These are phyloP conservation scores for Pachyseris speciosa DNA, from an alignment of 64 coral and sea anemone species.

Conservation along the genomic window DNA sequence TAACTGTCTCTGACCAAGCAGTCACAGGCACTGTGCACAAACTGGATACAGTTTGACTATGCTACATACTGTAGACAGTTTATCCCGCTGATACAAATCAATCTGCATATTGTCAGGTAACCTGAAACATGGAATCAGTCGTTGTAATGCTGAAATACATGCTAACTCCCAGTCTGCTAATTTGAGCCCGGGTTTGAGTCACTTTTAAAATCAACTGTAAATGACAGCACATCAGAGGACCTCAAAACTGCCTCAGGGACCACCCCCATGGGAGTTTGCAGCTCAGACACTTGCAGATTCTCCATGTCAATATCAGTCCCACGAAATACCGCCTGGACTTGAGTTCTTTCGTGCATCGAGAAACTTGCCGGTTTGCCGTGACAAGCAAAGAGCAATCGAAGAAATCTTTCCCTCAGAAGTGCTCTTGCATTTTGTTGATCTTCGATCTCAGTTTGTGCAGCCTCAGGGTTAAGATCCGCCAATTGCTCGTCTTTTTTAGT, in stretches of 20 bases:
- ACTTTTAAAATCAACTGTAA: constrained; percentile 62
- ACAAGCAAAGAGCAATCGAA: constrained; percentile 62
- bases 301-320: constrained; percentile 93
- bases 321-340: constrained; percentile 73
- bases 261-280: constrained; percentile 91
- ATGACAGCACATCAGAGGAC: constrained; percentile 80
- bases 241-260: constrained; percentile 84
- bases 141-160: too few relatives aligned
- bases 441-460: neutral
- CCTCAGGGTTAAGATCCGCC: neutral
- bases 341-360: constrained; percentile 84
- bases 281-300: constrained; percentile 81
- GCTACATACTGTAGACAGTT: too few relatives aligned
- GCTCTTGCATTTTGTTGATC: constrained; percentile 78
- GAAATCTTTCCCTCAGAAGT: constrained; percentile 74
- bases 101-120: too few relatives aligned
- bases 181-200: neutral
- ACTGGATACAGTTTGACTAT: too few relatives aligned
- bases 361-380: constrained; percentile 82
- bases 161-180: neutral
- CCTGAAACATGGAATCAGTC: too few relatives aligned
- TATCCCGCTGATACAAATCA: too few relatives aligned
- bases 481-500: neutral
- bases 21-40: too few relatives aligned
- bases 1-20: too few relatives aligned